These are phyloP conservation scores for Bufo gargarizans DNA, from an alignment of 2,113 vertebrate genomes.

Conservation along the genomic window DNA sequence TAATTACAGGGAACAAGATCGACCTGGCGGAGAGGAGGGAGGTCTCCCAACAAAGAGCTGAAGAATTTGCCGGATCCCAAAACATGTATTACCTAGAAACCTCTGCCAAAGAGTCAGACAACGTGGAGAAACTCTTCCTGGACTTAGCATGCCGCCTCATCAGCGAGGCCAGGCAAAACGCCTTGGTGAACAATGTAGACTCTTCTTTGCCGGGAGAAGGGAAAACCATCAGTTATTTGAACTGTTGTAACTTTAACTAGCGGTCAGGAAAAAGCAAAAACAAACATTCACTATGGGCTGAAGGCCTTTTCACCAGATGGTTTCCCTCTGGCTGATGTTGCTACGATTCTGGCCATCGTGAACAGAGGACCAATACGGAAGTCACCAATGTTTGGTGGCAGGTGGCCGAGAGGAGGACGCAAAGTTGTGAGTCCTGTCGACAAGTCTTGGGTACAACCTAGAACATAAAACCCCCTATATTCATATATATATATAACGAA, in stretches of 20 bases:
- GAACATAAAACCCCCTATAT: conserved; percentile 22
- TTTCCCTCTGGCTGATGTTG: background rate
- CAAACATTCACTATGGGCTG: conserved; percentile 60
- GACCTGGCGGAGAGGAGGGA: conserved; percentile 94
- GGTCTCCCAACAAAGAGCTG: conserved; percentile 90
- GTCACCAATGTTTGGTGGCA: conserved; percentile 65
- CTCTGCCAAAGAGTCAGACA: conserved; percentile 96
- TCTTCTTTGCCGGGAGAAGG: conserved; percentile 94
- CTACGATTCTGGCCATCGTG: conserved; percentile 17
- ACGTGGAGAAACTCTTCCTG: conserved; percentile 98
- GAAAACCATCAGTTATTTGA: conserved; percentile 97
- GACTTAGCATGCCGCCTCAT: conserved; percentile 95
- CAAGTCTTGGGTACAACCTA: conserved; percentile 10
- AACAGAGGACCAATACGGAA: conserved; percentile 64
- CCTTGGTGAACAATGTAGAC: conserved; percentile 93
- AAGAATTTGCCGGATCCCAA: conserved; percentile 93
- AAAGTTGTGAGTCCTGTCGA: conserved; percentile 21
- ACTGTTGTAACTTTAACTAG: conserved; percentile 96
- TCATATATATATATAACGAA: conserved; percentile 2
- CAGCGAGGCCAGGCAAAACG: conserved; percentile 94
- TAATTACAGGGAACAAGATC: conserved; percentile 91
- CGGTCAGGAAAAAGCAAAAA: conserved; percentile 32
- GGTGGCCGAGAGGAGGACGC: conserved; percentile 53
- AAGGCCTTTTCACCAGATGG: conserved; percentile 34
- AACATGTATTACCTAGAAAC: conserved; percentile 98